These are phyloP conservation scores for Pagetopsis macropterus DNA, from an alignment of 2,797 vertebrate species.

Conservation along the genomic window DNA sequence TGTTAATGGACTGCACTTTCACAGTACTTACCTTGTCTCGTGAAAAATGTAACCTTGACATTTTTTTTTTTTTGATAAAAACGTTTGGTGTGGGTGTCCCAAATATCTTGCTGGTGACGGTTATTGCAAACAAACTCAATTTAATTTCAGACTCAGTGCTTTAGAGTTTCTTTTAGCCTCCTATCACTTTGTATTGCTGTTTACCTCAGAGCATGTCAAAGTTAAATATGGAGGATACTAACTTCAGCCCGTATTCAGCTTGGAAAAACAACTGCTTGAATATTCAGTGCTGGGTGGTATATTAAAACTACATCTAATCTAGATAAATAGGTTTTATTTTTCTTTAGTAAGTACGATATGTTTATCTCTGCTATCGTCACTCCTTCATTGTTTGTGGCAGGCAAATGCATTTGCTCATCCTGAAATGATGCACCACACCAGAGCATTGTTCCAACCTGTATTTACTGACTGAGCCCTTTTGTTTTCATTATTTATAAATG, in stretches of 20 bases:
- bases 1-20: too few relatives aligned
- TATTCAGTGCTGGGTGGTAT: background rate
- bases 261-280: background rate
- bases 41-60: too few relatives aligned
- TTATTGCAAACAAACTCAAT: background rate
- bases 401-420: background rate
- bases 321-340: background rate
- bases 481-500: slow-evolving; percentile 9
- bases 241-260: background rate
- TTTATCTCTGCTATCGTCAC: background rate
- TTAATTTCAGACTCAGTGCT: background rate
- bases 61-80: too few relatives aligned
- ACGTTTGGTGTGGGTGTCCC: too few relatives aligned
- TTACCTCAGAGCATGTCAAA: background rate
- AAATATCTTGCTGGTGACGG: background rate
- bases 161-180: background rate
- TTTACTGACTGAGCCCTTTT: background rate
- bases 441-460: slow-evolving; percentile 1
- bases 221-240: background rate
- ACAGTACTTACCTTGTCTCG: too few relatives aligned
- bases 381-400: background rate
- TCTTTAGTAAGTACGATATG: background rate
- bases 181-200: background rate
- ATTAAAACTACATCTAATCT: background rate
- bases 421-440: background rate